These are phyloP conservation scores for Dasyprocta punctata DNA, from an alignment of 2,113 vertebrate species.

Conservation along the genomic window DNA sequence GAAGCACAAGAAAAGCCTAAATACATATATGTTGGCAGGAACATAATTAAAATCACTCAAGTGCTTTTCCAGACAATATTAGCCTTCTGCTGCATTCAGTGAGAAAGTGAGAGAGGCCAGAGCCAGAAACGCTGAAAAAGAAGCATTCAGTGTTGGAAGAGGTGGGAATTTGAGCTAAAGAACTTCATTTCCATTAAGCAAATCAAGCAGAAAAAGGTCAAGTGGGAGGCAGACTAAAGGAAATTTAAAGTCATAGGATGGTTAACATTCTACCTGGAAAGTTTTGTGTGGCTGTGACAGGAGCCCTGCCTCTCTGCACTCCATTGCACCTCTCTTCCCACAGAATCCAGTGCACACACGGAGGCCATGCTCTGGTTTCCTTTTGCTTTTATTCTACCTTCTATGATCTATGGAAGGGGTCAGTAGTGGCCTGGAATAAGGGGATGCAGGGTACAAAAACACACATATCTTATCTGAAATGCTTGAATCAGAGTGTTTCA, in stretches of 20 bases:
- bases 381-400: background rate
- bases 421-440: background rate
- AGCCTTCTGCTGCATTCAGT: background rate
- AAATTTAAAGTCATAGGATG: background rate
- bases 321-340: background rate
- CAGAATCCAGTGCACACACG: background rate
- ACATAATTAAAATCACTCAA: background rate
- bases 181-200: background rate
- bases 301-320: fast-evolving
- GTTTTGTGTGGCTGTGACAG: too few relatives aligned
- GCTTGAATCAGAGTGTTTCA: background rate
- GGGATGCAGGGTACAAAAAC: background rate
- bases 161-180: fast-evolving
- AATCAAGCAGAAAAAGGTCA: background rate
- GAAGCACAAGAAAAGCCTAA: background rate
- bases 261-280: background rate
- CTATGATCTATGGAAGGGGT: background rate
- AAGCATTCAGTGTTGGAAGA: background rate
- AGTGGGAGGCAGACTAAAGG: too few relatives aligned
- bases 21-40: background rate
- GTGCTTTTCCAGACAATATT: background rate
- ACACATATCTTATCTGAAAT: background rate
- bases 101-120: background rate
- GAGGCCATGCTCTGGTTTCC: background rate
- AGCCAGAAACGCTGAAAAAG: fast-evolving